Base-by-base conservation (phyloP, 2,113 vertebrate genomes). In the Etia nguti region DNA sequence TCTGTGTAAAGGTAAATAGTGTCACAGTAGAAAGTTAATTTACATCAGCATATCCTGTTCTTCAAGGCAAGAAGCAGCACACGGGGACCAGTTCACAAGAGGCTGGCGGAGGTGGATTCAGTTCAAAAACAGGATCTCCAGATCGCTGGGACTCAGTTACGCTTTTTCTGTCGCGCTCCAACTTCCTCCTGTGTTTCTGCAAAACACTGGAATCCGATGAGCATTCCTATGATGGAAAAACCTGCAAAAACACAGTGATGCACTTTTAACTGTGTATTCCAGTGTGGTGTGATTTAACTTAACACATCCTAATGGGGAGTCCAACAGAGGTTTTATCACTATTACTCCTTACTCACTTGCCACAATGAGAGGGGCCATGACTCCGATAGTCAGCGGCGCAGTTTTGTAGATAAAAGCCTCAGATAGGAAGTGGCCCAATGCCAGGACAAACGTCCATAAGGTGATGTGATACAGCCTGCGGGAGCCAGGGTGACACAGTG, bases 391-490 rank as follows among this genome's bases (percentile, higher is more conserved):
- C 82, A 98, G 88, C 16, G 97, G 97, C 6, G 98, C 98, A 2
- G 98, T 99, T 95, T 96, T 97, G 73, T 97, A 99, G 84, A 99
- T 81, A 86, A 98, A 98, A 68, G 97, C 94, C 91, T 99, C 99
- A 0, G 98, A 98, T 60, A 99, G 94, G 92, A 99, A 99, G 91
- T 99, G 98, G 8, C 96, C 97, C 80, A 99, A 91, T 22, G 98
- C 99, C 84, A 99, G 92, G 75, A 99, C 94, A 96, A 99, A 99
- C 18, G 98, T 99, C 96, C 97, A 98, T 20, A 99, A 96, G 0
- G 98, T 99, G 96, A 99, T 96, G 93, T 99, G 97, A 92, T 99
- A 99, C n/a, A 99, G 96, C 90, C 99, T 99, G 94, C 48, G 46
- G 80, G 20, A 41, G 18, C 29, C 68, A 68, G 36, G 3, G 11